Evolutionary conservation across 2,797 vertebrate genomes (phyloP), one percentile per base, ranked within the genome.

Genomic region (Myripristis murdjan): DNA sequence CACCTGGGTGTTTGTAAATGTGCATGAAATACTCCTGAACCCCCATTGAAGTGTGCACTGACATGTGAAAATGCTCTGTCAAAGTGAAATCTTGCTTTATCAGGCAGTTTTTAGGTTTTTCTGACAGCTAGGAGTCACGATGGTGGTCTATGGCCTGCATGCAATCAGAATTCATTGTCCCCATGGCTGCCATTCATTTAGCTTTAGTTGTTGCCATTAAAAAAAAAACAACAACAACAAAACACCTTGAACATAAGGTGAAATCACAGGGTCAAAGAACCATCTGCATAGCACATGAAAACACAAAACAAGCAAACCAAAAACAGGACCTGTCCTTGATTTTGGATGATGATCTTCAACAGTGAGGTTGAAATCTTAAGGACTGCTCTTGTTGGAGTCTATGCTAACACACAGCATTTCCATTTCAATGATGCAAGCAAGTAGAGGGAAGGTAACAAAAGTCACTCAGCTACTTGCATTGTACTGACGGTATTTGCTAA

Each of bases 381-480:
- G 62, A 77, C 59, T 68, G 44, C 14, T 66, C 44, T 72, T 64
- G 43, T 52, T 55, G 61, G 55, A 67, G 4, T 35, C 44, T 39
- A 18, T 52, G 63, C 20, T 35, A 53, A 1, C 57, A 55, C 55
- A 59, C 7, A 44, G 20, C 46, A 60, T 65, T 80, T 71, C 66
- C 31, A 41, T 64, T 73, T 56, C 53, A 64, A 67, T 63, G 64
- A 81, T 74, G 67, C 49, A 62, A 57, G n/a, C 44, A 57, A 81
- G 46, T 64, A 65, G 69, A 82, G 69, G 75, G 72, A 80, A 77
- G 75, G 76, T 69, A 66, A 67, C 48, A 7, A 43, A 52, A 53
- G 49, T 35, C 58, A 69, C 49, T 43, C 58, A 64, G 64, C 70
- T 81, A 56, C 46, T 75, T 61, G 65, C 59, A 53, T 22, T 58